phyloP scores from a whole-genome alignment of 2,113 vertebrate genomes.

The Microcebus jonahi region DNA sequence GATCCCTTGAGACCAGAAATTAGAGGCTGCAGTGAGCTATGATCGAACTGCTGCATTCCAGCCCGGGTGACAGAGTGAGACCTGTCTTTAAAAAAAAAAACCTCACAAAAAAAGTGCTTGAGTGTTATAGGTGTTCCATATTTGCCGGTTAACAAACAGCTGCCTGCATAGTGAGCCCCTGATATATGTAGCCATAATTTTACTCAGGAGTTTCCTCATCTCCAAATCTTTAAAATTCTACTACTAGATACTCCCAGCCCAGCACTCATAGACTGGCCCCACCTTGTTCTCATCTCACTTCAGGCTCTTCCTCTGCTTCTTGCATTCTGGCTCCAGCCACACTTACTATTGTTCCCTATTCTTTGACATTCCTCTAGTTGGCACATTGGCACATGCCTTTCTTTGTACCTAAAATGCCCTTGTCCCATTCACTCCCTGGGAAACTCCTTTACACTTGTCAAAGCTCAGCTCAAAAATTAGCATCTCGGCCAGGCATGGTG shows the following conservation, averaged over 20 bases:
- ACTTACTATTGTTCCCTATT: not conserved
- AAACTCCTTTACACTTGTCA: not conserved
- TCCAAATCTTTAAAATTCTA: not conserved
- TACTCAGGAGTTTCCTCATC: not conserved
- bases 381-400: not conserved
- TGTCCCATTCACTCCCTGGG: not conserved
- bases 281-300: not conserved
- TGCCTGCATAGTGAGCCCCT: not conserved
- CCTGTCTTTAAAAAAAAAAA: too few species aligned
- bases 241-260: not conserved
- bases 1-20: too few species aligned
- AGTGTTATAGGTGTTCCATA: not conserved
- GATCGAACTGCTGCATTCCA: too few species aligned
- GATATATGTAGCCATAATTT: not conserved
- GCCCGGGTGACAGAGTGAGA: too few species aligned
- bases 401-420: not conserved
- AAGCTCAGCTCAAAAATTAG: not conserved
- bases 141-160: not conserved
- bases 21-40: too few species aligned
- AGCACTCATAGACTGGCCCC: not conserved
- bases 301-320: not conserved
- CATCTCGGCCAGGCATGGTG: not conserved
- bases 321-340: not conserved
- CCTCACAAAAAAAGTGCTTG: not conserved
- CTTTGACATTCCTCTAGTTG: not conserved